phyloP scores from a whole-genome alignment of 2,888 invertebrate genomes.

The Isotomurus palustris region DNA sequence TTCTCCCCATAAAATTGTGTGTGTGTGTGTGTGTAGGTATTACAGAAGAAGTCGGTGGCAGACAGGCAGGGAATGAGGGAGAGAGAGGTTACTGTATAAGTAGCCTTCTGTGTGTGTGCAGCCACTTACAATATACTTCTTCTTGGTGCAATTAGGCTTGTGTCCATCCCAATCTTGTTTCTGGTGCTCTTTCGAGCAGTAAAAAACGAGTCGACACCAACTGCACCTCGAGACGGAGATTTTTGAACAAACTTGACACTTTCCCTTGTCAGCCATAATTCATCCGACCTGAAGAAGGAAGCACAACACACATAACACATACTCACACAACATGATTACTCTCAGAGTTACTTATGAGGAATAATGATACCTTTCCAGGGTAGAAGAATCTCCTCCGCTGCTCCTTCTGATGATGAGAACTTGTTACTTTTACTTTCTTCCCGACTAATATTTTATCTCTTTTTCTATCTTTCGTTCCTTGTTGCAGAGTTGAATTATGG shows the following conservation, averaged over 20 bases:
- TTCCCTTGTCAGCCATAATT: conserved; percentile 30
- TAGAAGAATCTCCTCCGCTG: background rate
- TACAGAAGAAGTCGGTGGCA: no score
- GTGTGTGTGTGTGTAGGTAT: no score
- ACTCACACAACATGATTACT: no score
- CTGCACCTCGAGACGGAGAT: conserved; percentile 59
- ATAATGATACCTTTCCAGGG: no score
- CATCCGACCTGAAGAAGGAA: background rate
- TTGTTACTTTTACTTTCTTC: background rate
- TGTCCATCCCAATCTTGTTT: conserved; percentile 66
- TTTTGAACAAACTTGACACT: conserved; percentile 43
- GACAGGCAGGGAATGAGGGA: no score
- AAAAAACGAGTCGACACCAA: conserved; percentile 64
- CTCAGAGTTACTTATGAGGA: no score
- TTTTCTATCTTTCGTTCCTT: background rate
- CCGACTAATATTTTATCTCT: no score
- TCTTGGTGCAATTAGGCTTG: conserved; percentile 53
- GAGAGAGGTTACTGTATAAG: no score
- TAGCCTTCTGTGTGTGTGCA: no score
- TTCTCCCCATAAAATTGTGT: no score
- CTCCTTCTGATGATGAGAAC: background rate
- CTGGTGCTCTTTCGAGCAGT: conserved; percentile 68
- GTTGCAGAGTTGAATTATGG: background rate
- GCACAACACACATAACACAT: no score
- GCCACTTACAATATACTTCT: conserved; percentile 41